Evolutionary conservation across 2,797 vertebrate genomes (phyloP).

Genomic region (Bryconaethiops microstoma): DNA sequence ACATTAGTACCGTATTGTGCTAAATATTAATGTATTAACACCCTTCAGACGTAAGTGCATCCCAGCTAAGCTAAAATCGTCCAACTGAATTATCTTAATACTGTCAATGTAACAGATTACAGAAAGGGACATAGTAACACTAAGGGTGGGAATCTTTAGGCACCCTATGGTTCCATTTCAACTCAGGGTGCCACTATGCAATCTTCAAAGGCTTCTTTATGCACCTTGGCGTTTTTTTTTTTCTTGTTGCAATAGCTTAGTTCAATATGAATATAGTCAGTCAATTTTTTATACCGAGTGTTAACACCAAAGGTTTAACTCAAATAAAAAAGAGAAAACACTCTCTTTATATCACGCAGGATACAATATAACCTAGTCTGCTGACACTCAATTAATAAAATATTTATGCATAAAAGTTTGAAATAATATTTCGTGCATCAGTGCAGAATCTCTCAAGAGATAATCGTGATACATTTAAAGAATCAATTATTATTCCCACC

Average conservation of each 20-base stretch:
- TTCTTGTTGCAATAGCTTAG: too few relatives aligned
- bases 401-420: background rate
- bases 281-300: too few relatives aligned
- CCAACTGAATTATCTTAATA: constrained; percentile 26
- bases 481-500: background rate
- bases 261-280: too few relatives aligned
- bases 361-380: too few relatives aligned
- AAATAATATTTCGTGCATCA: background rate
- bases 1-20: constrained; percentile 67
- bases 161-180: background rate
- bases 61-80: constrained; percentile 32
- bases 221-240: too few relatives aligned
- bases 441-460: background rate
- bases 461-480: background rate
- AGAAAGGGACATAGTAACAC: constrained; percentile 1
- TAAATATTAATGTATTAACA: constrained; percentile 60
- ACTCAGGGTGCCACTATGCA: too few relatives aligned
- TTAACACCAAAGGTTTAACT: too few relatives aligned
- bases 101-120: constrained; percentile 13
- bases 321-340: too few relatives aligned
- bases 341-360: too few relatives aligned
- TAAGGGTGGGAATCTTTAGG: background rate
- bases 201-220: too few relatives aligned
- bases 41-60: constrained; percentile 32
- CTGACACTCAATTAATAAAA: too few relatives aligned